phyloP scores from a whole-genome alignment of 2,888 invertebrate species.

The Eupeodes luniger region DNA sequence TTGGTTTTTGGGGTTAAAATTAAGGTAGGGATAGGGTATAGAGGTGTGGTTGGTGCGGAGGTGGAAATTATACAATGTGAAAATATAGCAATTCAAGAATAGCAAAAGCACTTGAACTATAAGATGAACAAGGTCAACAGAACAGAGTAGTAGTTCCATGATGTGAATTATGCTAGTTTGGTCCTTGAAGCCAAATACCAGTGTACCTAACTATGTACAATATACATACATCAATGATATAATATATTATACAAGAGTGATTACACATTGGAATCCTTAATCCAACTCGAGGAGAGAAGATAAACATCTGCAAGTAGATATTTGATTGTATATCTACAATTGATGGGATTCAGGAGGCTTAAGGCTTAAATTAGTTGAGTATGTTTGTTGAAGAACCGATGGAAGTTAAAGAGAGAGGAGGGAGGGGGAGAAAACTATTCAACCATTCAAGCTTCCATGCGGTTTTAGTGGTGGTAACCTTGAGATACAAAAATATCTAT shows the following conservation, averaged over 20 bases:
- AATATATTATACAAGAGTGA: background rate
- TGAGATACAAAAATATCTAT: background rate
- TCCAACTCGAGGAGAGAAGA: background rate
- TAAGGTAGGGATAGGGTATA: background rate
- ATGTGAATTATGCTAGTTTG: constrained; percentile 46
- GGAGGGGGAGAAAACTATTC: background rate
- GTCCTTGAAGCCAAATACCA: constrained; percentile 49
- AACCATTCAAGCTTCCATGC: background rate
- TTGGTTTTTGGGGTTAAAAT: constrained; percentile 11
- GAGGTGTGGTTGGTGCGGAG: background rate
- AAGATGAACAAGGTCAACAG: constrained; percentile 65
- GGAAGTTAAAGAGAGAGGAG: background rate
- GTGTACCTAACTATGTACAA: background rate
- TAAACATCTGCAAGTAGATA: constrained; percentile 14
- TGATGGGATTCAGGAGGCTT: background rate
- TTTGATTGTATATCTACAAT: background rate
- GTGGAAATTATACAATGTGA: background rate
- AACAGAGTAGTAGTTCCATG: background rate
- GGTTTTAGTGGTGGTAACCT: background rate
- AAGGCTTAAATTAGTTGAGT: constrained; percentile 5
- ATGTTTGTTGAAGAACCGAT: background rate
- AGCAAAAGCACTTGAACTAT: constrained; percentile 57
- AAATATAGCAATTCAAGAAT: constrained; percentile 38
- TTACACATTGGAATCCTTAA: constrained; percentile 22
- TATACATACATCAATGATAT: background rate